Percentiles rank a stretch among this genome's conserved stretches.
Evolutionary conservation across 2,888 invertebrate species (phyloP).

Genomic region (Cheilosia vernalis): DNA sequence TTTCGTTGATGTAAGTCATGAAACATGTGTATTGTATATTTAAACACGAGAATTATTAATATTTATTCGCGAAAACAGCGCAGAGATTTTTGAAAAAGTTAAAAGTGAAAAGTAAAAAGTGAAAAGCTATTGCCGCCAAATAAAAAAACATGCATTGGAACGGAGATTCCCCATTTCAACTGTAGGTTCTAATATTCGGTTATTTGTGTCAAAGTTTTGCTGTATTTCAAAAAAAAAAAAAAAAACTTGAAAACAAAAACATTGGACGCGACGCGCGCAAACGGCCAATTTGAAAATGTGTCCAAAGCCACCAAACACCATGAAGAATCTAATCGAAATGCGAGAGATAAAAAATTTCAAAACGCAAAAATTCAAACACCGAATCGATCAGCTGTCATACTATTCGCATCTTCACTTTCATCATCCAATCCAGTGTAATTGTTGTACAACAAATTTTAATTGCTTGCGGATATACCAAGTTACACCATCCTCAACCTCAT

Average conservation of each 20-base stretch:
- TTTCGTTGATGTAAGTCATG: slow-evolving; percentile 12
- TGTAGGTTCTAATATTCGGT: neutral
- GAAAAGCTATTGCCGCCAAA: slow-evolving; percentile 44
- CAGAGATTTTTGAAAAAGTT: no score
- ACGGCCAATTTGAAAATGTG: slow-evolving; percentile 22
- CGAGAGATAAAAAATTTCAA: slow-evolving; percentile 59
- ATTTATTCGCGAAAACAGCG: slow-evolving; percentile 9
- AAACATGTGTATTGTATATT: slow-evolving; percentile 1
- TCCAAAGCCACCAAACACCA: slow-evolving; percentile 15
- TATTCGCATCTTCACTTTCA: slow-evolving; percentile 23
- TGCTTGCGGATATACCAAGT: slow-evolving; percentile 48
- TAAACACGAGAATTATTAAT: neutral
- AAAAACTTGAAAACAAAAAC: neutral
- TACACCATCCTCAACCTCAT: slow-evolving; percentile 11
- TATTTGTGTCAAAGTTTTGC: neutral
- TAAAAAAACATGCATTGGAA: neutral
- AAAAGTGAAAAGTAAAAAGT: neutral
- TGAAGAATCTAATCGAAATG: slow-evolving; percentile 48
- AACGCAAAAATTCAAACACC: slow-evolving; percentile 62
- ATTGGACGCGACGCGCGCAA: neutral
- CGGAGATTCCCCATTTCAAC: neutral
- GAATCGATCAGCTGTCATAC: slow-evolving; percentile 23
- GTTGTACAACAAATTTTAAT: slow-evolving; percentile 54
- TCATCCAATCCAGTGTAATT: slow-evolving; percentile 36
- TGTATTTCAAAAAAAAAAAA: neutral